phyloP scores from a whole-genome alignment of 2,113 vertebrate species.

The Heliornis fulica region DNA sequence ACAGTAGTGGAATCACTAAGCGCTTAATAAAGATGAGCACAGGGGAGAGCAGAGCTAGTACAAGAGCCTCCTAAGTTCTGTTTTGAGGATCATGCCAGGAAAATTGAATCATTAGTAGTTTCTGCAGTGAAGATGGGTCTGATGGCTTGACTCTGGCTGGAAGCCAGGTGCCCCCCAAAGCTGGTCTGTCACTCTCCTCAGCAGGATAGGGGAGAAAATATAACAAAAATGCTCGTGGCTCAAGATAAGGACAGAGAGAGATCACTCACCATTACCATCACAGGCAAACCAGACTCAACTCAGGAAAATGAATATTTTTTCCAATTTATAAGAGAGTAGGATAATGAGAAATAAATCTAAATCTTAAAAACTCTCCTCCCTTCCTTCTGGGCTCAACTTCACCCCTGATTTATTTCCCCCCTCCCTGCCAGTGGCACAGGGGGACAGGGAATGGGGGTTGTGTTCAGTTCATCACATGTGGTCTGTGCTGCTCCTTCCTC shows the following conservation, averaged over 20 bases:
- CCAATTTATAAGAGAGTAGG: too few species aligned
- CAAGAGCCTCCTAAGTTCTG: neutral
- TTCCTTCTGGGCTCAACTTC: too few species aligned
- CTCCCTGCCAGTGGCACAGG: too few species aligned
- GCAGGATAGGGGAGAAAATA: neutral
- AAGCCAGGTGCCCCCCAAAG: neutral
- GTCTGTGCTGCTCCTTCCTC: neutral
- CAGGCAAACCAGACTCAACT: too few species aligned
- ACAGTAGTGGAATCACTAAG: neutral
- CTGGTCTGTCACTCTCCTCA: neutral
- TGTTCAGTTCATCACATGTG: too few species aligned
- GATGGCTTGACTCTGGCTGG: neutral
- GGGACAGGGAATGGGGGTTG: too few species aligned
- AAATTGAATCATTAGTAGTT: neutral
- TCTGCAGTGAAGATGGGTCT: neutral
- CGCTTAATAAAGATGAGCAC: neutral
- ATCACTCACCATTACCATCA: neutral
- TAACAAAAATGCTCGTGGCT: neutral
- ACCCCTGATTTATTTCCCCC: too few species aligned
- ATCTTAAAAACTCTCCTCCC: too few species aligned
- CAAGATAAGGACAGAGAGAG: neutral
- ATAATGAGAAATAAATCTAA: too few species aligned
- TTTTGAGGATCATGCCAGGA: neutral
- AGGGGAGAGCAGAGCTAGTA: neutral
- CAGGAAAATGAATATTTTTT: too few species aligned